Conservation (phyloP, 2,888 invertebrate species). For the Imbricaverruca yamaguchii region DNA sequence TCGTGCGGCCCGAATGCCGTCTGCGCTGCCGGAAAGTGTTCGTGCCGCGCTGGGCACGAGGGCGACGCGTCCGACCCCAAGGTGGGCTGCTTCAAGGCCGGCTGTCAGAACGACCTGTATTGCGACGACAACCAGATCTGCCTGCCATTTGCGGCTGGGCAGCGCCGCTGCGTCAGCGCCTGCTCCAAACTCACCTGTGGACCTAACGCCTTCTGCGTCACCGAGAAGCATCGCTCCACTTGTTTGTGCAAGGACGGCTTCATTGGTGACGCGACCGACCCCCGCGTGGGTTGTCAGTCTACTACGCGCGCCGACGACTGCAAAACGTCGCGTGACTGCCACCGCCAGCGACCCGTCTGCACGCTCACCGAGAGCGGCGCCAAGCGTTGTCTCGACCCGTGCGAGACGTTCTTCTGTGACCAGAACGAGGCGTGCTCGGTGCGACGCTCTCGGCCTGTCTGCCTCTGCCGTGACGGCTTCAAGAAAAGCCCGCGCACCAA, state of each 20-base stretch:
- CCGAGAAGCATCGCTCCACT: conserved; percentile 72
- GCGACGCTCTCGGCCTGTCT: conserved; percentile 60
- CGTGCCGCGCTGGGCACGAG: conserved; percentile 66
- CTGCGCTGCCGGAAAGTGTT: conserved; percentile 69
- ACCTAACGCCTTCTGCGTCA: conserved; percentile 77
- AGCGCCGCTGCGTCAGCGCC: conserved; percentile 75
- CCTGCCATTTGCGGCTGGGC: conserved; percentile 54
- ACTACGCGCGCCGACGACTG: conserved; percentile 54
- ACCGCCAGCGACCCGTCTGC: conserved; percentile 58
- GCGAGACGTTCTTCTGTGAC: conserved; percentile 71
- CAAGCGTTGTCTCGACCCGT: conserved; percentile 66
- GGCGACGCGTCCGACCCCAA: conserved; percentile 65
- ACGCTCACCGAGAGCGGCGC: conserved; percentile 54
- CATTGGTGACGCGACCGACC: conserved; percentile 71
- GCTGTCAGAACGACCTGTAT: conserved; percentile 71
- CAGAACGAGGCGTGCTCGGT: conserved; percentile 71
- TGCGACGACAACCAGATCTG: conserved; percentile 79
- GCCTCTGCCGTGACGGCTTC: conserved; percentile 68
- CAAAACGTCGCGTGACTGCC: conserved; percentile 61
- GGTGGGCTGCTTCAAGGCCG: conserved; percentile 63
- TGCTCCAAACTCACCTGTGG: conserved; percentile 83
- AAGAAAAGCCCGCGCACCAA: conserved; percentile 77
- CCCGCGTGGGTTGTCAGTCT: conserved; percentile 65
- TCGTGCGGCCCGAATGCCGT: conserved; percentile 72
- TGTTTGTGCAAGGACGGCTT: conserved; percentile 79